A percentile compares a stretch with the other conserved stretches of the same genome.
These are phyloP conservation scores for Agonopterix arenella DNA, from an alignment of 2,888 invertebrate genomes.

Conservation along the genomic window DNA sequence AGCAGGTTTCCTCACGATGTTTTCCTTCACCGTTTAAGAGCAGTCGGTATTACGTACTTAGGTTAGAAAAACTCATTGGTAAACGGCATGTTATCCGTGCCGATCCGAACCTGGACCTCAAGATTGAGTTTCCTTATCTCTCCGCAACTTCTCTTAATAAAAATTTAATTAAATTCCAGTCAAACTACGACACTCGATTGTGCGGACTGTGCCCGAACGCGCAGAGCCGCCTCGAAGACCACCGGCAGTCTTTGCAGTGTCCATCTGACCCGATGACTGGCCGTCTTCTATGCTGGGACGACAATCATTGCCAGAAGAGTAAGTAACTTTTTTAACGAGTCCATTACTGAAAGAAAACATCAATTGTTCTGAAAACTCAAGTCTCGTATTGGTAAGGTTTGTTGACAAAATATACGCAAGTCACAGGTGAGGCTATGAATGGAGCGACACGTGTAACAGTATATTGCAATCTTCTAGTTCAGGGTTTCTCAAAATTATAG, in stretches of 20 bases:
- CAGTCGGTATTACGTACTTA: too few species aligned
- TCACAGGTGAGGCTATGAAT: not conserved
- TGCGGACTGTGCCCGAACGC: conserved; percentile 61
- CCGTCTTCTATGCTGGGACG: conserved; percentile 87
- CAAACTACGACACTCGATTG: conserved; percentile 74
- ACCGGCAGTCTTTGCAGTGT: conserved; percentile 25
- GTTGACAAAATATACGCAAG: too few species aligned
- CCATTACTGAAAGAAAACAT: too few species aligned
- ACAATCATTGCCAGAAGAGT: conserved; percentile 85
- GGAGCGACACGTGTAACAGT: conserved; percentile 2
- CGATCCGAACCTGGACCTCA: not conserved
- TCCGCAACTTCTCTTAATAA: too few species aligned
- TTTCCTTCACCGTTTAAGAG: too few species aligned
- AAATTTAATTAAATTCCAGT: conserved; percentile 57
- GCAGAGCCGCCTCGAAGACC: conserved; percentile 42
- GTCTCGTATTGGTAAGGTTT: too few species aligned
- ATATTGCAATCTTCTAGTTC: too few species aligned
- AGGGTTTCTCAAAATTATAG: too few species aligned
- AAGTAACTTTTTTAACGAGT: conserved; percentile 19
- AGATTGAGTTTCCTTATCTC: not conserved
- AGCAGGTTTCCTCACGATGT: too few species aligned
- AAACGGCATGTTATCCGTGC: too few species aligned
- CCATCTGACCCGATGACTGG: conserved; percentile 51
- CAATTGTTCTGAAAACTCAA: too few species aligned
- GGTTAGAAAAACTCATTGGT: too few species aligned